These are phyloP conservation scores for Tapera naevia DNA, from an alignment of 2,797 vertebrate genomes.

Conservation along the genomic window DNA sequence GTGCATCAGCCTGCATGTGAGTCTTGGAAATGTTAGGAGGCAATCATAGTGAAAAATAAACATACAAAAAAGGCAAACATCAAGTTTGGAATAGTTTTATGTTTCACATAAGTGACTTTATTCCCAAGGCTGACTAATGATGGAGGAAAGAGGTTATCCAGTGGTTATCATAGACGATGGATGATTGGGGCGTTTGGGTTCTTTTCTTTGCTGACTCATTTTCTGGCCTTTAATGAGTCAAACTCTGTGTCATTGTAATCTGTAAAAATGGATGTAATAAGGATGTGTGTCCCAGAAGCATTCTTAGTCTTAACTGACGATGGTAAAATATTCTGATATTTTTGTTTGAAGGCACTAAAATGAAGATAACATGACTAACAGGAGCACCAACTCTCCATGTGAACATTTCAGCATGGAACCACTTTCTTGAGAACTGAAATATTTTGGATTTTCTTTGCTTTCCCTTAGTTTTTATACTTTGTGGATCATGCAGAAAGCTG, in stretches of 20 bases:
- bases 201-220: slow-evolving; percentile 54
- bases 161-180: slow-evolving; percentile 21
- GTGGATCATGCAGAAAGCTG: not conserved
- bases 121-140: slow-evolving; percentile 42
- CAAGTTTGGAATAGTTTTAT: slow-evolving; percentile 9
- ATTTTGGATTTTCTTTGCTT: not conserved
- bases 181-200: slow-evolving; percentile 41
- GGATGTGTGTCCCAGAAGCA: slow-evolving; percentile 1
- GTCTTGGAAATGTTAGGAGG: slow-evolving; percentile 35
- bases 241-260: slow-evolving; percentile 45
- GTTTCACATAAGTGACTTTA: slow-evolving; percentile 34
- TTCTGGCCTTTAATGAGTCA: slow-evolving; percentile 66
- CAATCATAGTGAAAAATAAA: slow-evolving; percentile 43
- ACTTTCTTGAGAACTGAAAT: not conserved
- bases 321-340: slow-evolving; percentile 16
- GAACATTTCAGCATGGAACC: not conserved
- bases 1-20: slow-evolving; percentile 24
- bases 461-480: not conserved
- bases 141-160: slow-evolving; percentile 1
- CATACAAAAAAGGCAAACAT: slow-evolving; percentile 18
- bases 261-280: slow-evolving; percentile 23
- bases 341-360: not conserved
- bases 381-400: not conserved
- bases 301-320: slow-evolving; percentile 7
- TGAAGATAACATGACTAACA: not conserved